phyloP scores from a whole-genome alignment of 2,113 vertebrate genomes.

The Misgurnus anguillicaudatus region DNA sequence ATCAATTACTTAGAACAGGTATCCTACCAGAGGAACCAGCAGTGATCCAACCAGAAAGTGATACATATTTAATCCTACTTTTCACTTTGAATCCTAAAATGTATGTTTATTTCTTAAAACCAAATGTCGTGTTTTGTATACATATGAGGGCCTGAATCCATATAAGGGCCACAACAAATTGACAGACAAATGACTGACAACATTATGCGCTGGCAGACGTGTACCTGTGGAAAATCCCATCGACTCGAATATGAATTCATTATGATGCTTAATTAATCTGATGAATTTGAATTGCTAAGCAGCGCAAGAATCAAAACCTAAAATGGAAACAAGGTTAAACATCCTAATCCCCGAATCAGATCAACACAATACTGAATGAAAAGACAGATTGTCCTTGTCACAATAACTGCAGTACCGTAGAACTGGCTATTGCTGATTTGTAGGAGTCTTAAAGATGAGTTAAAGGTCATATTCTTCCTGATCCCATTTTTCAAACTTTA shows the following conservation, averaged over 20 bases:
- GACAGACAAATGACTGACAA: constrained; percentile 9
- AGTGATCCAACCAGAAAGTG: too few species aligned
- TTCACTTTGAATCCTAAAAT: too few species aligned
- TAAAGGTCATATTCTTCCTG: neutral
- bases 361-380: neutral
- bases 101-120: too few species aligned
- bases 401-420: neutral
- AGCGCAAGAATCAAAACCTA: neutral
- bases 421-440: neutral
- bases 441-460: neutral
- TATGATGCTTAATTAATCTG: constrained; percentile 32
- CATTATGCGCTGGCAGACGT: neutral
- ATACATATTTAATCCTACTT: too few species aligned
- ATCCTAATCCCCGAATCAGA: neutral
- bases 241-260: constrained; percentile 18
- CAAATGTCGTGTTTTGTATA: too few species aligned
- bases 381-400: neutral
- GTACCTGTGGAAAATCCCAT: constrained; percentile 30
- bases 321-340: neutral
- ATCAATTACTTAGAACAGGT: too few species aligned
- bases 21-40: too few species aligned
- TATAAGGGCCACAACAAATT: neutral
- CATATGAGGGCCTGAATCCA: too few species aligned
- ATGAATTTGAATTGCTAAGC: constrained; percentile 40
- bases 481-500: too few species aligned